These are phyloP conservation scores for Astreopora myriophthalma DNA, from an alignment of 64 coral and sea anemone species.

Conservation along the genomic window DNA sequence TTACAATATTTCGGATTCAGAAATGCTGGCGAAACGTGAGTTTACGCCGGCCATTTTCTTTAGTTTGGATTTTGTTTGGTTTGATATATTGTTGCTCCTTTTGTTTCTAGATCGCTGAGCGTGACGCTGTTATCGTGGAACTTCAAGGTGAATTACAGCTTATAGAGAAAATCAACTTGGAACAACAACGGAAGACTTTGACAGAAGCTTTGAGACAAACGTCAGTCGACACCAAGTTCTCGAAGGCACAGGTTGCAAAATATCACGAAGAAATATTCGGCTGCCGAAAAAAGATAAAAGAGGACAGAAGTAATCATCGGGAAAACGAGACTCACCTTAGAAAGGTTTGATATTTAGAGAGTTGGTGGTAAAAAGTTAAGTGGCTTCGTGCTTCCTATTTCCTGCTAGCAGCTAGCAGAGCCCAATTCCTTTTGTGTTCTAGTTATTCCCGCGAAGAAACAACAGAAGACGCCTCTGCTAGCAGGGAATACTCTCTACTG, in stretches of 20 bases:
- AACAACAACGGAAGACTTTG: conserved; percentile 65
- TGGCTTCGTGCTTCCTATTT: too few species aligned
- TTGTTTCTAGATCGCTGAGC: conserved; percentile 59
- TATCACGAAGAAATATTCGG: conserved; percentile 65
- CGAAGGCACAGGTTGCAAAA: not conserved
- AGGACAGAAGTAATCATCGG: conserved; percentile 33
- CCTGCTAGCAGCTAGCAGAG: too few species aligned
- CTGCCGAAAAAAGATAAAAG: not conserved
- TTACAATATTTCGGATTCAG: too few species aligned
- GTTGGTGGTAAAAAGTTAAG: too few species aligned
- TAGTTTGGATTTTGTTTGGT: too few species aligned
- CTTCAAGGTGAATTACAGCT: conserved; percentile 68
- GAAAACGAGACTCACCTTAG: conserved; percentile 77
- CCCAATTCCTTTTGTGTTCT: too few species aligned
- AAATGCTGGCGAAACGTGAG: too few species aligned
- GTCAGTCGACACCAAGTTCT: conserved; percentile 59
- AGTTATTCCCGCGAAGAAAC: too few species aligned
- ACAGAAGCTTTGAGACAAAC: conserved; percentile 79
- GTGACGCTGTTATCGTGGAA: conserved; percentile 50
- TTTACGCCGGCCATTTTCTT: too few species aligned
- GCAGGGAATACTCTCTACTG: too few species aligned
- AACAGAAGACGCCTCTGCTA: too few species aligned
- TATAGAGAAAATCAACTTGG: conserved; percentile 68
- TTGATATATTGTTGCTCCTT: too few species aligned
- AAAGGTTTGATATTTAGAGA: conserved; percentile 44